Conservation (phyloP, 2,113 vertebrate species). For the Kryptolebias marmoratus region DNA sequence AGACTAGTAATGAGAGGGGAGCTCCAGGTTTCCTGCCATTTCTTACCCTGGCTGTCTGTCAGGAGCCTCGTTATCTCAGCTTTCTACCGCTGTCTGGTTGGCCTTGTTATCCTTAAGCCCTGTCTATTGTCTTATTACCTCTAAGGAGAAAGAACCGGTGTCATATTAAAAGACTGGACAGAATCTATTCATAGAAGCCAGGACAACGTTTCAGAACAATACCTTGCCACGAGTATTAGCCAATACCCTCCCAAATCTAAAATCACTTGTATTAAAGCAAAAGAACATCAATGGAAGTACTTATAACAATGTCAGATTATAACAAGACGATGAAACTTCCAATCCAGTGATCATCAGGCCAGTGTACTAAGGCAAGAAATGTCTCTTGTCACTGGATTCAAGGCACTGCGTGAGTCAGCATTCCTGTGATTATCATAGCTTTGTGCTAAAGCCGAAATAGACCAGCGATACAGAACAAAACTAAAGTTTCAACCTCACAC, state of each 20-base stretch:
- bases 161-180: conserved; percentile 47
- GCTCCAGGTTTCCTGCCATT: conserved; percentile 33
- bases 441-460: neutral
- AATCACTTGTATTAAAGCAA: conserved; percentile 31
- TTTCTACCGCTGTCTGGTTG: conserved; percentile 41
- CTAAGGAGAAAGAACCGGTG: conserved; percentile 46
- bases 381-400: conserved; percentile 32
- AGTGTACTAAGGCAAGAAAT: neutral
- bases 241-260: neutral
- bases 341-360: conserved; percentile 22
- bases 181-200: conserved; percentile 53
- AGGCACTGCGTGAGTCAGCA: neutral
- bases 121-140: conserved; percentile 66
- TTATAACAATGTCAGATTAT: conserved; percentile 27
- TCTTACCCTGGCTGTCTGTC: conserved; percentile 64
- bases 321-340: conserved; percentile 11
- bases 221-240: conserved; percentile 38
- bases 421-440: neutral
- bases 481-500: neutral
- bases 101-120: conserved; percentile 69
- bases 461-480: too few species aligned
- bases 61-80: conserved; percentile 69
- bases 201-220: conserved; percentile 19
- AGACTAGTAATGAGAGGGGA: conserved; percentile 67
- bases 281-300: conserved; percentile 21